phyloP scores from a whole-genome alignment of 1,140 invertebrate genomes.

The Macrobrachium rosenbergii region DNA sequence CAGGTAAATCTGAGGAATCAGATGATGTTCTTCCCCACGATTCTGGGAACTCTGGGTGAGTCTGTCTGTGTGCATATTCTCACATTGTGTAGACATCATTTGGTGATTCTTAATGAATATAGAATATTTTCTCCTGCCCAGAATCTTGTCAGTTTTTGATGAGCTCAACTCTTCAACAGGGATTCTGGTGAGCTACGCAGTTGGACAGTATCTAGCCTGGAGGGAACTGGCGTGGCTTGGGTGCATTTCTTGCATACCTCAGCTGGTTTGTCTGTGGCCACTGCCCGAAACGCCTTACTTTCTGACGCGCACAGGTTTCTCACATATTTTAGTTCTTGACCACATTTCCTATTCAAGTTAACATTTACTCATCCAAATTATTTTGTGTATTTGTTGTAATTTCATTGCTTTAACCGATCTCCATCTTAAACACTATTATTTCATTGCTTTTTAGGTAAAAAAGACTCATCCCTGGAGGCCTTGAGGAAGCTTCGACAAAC shows the following conservation, averaged over 20 bases:
- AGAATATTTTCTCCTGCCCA: too few species aligned
- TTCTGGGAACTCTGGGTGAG: conserved; percentile 47
- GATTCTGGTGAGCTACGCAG: conserved; percentile 33
- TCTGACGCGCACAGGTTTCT: conserved; percentile 31
- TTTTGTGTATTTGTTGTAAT: not conserved
- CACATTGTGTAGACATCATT: too few species aligned
- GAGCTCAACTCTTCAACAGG: not conserved
- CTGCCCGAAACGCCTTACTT: conserved; percentile 47
- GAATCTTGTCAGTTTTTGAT: not conserved
- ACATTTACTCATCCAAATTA: not conserved
- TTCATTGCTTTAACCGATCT: not conserved
- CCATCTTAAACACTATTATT: not conserved
- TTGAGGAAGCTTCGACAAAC: conserved; percentile 83
- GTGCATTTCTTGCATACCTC: conserved; percentile 6
- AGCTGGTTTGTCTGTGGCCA: not conserved
- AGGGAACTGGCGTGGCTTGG: conserved; percentile 48
- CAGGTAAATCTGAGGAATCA: conserved; percentile 23
- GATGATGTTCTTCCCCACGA: conserved; percentile 1
- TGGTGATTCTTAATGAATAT: too few species aligned
- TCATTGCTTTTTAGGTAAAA: not conserved
- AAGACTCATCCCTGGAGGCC: conserved; percentile 74
- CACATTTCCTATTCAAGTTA: not conserved
- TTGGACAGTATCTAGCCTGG: conserved; percentile 22
- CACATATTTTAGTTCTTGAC: not conserved
- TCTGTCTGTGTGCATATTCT: not conserved